Evolutionary conservation across 2,113 vertebrate genomes (phyloP).

Genomic region (Grus americana): DNA sequence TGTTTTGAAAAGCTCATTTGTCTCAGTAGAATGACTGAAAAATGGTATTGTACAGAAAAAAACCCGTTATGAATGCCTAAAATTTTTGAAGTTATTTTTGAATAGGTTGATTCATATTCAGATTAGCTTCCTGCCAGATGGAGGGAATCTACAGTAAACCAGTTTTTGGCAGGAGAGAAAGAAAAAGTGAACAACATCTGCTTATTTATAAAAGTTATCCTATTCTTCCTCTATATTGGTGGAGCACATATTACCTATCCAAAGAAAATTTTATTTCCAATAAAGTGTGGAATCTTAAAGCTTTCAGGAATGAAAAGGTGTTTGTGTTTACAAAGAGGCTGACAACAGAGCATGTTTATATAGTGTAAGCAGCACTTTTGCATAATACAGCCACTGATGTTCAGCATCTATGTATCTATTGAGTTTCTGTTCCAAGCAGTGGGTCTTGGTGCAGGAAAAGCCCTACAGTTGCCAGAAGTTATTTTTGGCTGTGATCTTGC

Average conservation of each 20-base stretch:
- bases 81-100: slow-evolving; percentile 77
- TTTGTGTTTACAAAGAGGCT: background rate
- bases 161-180: slow-evolving; percentile 72
- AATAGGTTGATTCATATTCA: slow-evolving; percentile 79
- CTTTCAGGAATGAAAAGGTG: background rate
- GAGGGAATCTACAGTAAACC: slow-evolving; percentile 78
- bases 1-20: slow-evolving; percentile 24
- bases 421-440: background rate
- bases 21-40: slow-evolving; percentile 42
- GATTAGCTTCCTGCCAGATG: slow-evolving; percentile 82
- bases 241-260: slow-evolving; percentile 20
- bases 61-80: slow-evolving; percentile 68
- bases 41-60: slow-evolving; percentile 61
- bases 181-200: slow-evolving; percentile 65
- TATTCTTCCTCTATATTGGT: slow-evolving; percentile 12
- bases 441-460: background rate
- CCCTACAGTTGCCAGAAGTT: background rate
- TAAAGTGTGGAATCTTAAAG: background rate
- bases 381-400: background rate
- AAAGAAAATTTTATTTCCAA: slow-evolving; percentile 11
- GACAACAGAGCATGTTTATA: background rate
- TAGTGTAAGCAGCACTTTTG: background rate
- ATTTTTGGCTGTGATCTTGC: background rate
- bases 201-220: slow-evolving; percentile 60
- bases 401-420: background rate